phyloP scores from a whole-genome alignment of 1,140 invertebrate species.

The Orchestia grillus region DNA sequence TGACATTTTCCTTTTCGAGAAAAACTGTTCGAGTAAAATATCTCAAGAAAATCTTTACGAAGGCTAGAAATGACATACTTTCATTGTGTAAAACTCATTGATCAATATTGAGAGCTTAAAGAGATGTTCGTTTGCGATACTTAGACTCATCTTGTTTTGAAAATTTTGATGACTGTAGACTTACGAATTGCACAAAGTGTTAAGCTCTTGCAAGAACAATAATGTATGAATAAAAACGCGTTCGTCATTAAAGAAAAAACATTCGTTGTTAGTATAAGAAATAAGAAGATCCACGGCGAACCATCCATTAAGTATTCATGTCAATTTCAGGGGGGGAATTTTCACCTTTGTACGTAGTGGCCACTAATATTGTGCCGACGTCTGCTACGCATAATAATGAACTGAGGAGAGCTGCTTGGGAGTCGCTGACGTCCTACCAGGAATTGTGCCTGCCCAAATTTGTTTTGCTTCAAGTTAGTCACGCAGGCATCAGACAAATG shows the following conservation, averaged over 20 bases:
- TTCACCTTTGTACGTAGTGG: conserved; percentile 31
- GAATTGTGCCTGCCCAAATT: not conserved
- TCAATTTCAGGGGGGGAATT: not conserved
- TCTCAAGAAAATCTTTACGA: not conserved
- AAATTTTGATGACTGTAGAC: not conserved
- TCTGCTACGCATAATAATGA: conserved; percentile 9
- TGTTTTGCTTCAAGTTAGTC: not conserved
- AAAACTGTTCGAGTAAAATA: not conserved
- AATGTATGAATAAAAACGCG: not conserved
- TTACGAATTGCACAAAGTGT: not conserved
- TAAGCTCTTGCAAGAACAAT: not conserved
- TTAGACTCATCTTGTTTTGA: not conserved
- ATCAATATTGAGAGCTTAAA: not conserved
- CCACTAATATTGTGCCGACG: not conserved
- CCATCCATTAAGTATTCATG: not conserved
- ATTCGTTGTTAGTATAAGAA: not conserved
- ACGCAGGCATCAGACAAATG: not conserved
- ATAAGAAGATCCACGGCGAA: not conserved
- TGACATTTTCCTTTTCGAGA: not conserved
- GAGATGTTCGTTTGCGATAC: not conserved
- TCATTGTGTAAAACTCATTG: not conserved
- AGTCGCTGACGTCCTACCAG: not conserved
- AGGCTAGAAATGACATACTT: not conserved
- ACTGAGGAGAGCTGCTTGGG: not conserved
- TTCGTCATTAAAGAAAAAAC: not conserved